Conservation (phyloP, 2,888 invertebrate genomes). For the Heliconius ethilla region DNA sequence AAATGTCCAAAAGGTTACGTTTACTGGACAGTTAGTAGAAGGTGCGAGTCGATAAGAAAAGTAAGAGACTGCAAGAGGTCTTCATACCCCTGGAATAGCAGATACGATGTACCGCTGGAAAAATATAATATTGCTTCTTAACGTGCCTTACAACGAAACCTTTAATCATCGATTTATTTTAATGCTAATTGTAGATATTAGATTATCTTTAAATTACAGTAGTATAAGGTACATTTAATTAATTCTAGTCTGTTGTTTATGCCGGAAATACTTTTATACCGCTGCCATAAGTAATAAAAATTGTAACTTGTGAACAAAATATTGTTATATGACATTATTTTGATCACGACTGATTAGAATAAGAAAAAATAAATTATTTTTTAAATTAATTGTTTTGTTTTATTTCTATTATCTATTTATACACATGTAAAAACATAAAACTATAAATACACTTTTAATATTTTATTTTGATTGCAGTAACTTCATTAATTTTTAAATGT, state of each 20-base stretch:
- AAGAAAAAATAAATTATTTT: slow-evolving; percentile 57
- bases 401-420: slow-evolving; percentile 32
- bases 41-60: slow-evolving; percentile 86
- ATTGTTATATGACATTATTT: slow-evolving; percentile 66
- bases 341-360: slow-evolving; percentile 68
- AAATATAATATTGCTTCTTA: slow-evolving; percentile 75
- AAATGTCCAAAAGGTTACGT: slow-evolving; percentile 85
- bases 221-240: slow-evolving; percentile 34
- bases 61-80: slow-evolving; percentile 83
- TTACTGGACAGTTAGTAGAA: slow-evolving; percentile 89
- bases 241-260: slow-evolving; percentile 48
- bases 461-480: not conserved
- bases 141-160: slow-evolving; percentile 5
- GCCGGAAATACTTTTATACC: slow-evolving; percentile 39
- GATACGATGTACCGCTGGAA: slow-evolving; percentile 83
- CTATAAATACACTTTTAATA: not conserved
- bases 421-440: not conserved
- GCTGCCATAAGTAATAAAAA: slow-evolving; percentile 61
- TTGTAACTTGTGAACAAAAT: slow-evolving; percentile 74
- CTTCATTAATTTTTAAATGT: not conserved
- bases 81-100: slow-evolving; percentile 67
- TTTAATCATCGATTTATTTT: not conserved
- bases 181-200: slow-evolving; percentile 30
- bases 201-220: not conserved
- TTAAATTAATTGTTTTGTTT: slow-evolving; percentile 46